Evolutionary conservation across 2,113 vertebrate species (phyloP).

Genomic region (Anas platyrhynchos): DNA sequence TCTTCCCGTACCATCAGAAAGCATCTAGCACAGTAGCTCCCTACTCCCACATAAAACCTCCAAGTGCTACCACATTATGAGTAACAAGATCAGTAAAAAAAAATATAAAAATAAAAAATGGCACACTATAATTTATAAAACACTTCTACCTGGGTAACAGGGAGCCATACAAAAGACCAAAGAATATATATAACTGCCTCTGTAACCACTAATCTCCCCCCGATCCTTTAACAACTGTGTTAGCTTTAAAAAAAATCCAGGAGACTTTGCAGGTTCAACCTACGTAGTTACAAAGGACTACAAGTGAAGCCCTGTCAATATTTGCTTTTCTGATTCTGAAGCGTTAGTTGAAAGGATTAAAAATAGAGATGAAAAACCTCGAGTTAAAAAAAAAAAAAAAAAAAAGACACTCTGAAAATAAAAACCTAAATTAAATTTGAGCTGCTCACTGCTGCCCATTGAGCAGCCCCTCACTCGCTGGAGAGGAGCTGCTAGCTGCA

Average conservation of each 20-base stretch:
- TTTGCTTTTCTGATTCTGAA: conserved; percentile 11
- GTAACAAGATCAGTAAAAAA: not conserved
- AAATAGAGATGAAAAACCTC: conserved; percentile 2
- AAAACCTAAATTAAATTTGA: not conserved
- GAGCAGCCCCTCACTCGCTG: not conserved
- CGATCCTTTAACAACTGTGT: not conserved
- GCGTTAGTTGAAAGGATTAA: conserved; percentile 9
- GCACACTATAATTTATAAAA: not conserved
- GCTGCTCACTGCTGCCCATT: not conserved
- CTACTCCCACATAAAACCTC: not conserved
- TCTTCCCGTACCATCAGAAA: not conserved
- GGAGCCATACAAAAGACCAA: not conserved
- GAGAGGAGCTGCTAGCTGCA: conserved; percentile 13
- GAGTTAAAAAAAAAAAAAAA: not conserved
- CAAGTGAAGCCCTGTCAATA: conserved; percentile 1
- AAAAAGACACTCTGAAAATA: not conserved
- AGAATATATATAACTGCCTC: not conserved
- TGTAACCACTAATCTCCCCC: not conserved
- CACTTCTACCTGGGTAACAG: not conserved
- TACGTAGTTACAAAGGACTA: not conserved
- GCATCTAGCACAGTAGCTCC: not conserved
- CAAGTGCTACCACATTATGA: not conserved
- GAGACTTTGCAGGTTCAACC: not conserved
- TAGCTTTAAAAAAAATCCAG: not conserved
- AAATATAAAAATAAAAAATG: no score